Base-by-base conservation (phyloP, 2,797 vertebrate genomes). In the Lepus oiostolus region DNA sequence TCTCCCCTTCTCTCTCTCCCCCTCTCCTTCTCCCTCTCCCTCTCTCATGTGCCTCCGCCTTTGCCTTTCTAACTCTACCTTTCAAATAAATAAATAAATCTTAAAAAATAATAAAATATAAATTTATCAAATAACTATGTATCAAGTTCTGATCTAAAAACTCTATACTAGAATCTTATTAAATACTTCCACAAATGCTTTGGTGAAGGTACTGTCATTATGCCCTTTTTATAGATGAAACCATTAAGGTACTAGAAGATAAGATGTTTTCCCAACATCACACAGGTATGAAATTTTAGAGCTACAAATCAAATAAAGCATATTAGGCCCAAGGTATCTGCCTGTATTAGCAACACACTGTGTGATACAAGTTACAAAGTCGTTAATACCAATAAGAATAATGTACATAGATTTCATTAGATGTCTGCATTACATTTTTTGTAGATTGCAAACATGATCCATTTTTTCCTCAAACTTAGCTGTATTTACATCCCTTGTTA, bases 301-400 rank as follows among this genome's bases (percentile, higher is more conserved):
- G 21, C 8, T 12, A 93, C 9, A 22, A 86, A 83, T 91, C 7
- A 67, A 92, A 88, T 75, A 16, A 92, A 71, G 22, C 8, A 72
- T 28, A n/a, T 14, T 28, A 47, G n/a, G 14, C 30, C 3, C 17
- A 74, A 10, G 17, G 58, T 47, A 67, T 60, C 24, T 72, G 7
- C 9, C 21, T 24, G 24, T 35, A 82, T 79, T 4, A 70, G 52
- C 12, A 85, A 21, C n/a, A 32, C 11, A 35, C 5, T 79, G 4
- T 50, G 12, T 54, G 52, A 77, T 22, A 81, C 1, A 62, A 81
- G 26, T 24, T 19, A 84, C 11, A 82, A 90, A 93, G 38, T 80
- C 85, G 3, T 72, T 80, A 60, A 81, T 80, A 62, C 26, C 93
- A 80, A 14, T 84, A 32, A 86, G n/a, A 90, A 30, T 42, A 58